Evolutionary conservation across 2,113 vertebrate species (phyloP), one percentile per base, ranked within the genome.

Genomic region (Lasiurus borealis): DNA sequence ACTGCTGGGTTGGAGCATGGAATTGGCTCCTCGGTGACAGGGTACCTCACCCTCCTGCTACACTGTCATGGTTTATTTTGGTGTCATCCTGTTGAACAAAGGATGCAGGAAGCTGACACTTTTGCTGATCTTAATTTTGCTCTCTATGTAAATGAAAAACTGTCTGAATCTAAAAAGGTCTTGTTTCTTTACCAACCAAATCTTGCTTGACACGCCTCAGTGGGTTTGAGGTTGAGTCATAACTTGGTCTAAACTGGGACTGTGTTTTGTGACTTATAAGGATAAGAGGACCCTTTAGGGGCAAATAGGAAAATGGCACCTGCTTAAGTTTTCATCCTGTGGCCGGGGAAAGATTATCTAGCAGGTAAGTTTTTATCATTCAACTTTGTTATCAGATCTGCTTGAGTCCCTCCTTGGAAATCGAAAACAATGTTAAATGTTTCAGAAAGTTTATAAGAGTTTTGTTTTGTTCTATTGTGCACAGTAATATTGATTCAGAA

Each of bases 131-230:
- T 76, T 64, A 13, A 27, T 71, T 82, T 52, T 64, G 50, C 59
- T 59, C 25, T 72, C 40, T 27, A 71, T 94, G 34, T 66, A 92
- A 85, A 72, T 66, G 84, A 86, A 27, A 31, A 89, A 94, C 62
- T 15, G 36, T 57, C 73, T 6, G 31, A 71, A 71, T 68, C 69
- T 92, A 44, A 94, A 95, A 95, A 44, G 81, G n/a, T 88, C 54
- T 93, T 69, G 19, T 72, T 66, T 73, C 73, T 64, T 71, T 40
- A 21, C 25, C 25, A 40, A 75, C 73, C 64, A 52, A 90, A 34
- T 75, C 78, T 81, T 72, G 13, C 23, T n/a, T 12, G 50, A 88
- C 52, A 71, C 54, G 23, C 48, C 34, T 73, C 40, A n/a, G 36
- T 80, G 88, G 69, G 23, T 54, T 16, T 34, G 16, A 93, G 57